Evolutionary conservation across 2,113 vertebrate species (phyloP).

Genomic region (Laticauda laticaudata): DNA sequence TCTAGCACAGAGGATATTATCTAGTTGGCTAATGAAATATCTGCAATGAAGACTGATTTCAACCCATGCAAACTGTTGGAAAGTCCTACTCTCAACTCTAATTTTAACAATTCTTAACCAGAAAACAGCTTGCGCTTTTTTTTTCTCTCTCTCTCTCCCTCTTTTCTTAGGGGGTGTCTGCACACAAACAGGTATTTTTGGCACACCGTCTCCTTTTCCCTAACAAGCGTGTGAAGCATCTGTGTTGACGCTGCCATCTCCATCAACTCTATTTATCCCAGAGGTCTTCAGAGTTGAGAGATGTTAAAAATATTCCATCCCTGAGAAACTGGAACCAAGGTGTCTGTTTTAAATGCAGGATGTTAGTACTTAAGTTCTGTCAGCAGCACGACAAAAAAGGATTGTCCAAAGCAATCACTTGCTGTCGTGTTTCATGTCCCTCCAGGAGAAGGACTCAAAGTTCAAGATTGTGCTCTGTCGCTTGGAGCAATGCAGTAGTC

Average conservation of each 20-base stretch:
- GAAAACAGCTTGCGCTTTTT: background rate
- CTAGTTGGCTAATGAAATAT: background rate
- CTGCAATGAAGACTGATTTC: constrained; percentile 1
- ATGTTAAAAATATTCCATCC: background rate
- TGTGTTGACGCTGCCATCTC: background rate
- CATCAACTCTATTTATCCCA: background rate
- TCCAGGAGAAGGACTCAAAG: background rate
- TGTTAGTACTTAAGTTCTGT: background rate
- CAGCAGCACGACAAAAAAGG: rapidly evolving
- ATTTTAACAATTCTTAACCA: constrained; percentile 14
- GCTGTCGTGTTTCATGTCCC: background rate
- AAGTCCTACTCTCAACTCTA: constrained; percentile 18
- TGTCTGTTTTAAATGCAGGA: background rate
- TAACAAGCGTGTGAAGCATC: background rate
- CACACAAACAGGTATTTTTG: rapidly evolving
- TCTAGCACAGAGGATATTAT: background rate
- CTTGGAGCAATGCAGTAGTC: background rate
- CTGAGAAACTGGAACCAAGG: rapidly evolving
- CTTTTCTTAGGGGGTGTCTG: rapidly evolving
- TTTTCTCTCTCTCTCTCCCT: background rate
- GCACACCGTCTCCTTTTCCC: background rate
- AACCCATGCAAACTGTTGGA: constrained; percentile 29
- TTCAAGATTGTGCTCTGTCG: background rate
- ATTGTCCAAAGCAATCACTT: rapidly evolving
- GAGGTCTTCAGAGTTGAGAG: background rate